These are phyloP conservation scores for Dolichallabes microphthalmus DNA, from an alignment of 2,113 vertebrate species.

Conservation along the genomic window DNA sequence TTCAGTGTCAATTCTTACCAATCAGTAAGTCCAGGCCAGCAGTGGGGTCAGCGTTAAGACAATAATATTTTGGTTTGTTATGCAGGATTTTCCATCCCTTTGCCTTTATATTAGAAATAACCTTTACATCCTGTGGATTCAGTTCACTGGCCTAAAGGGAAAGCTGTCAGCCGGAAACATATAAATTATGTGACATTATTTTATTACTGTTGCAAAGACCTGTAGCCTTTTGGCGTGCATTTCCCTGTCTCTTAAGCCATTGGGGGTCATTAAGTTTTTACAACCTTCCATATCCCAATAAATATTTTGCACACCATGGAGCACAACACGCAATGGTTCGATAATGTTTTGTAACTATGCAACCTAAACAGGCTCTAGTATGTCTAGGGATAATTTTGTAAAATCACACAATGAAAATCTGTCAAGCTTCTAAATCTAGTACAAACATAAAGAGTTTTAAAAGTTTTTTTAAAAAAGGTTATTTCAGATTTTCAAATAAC, in stretches of 20 bases:
- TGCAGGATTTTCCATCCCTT: not conserved
- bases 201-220: not conserved
- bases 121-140: not conserved
- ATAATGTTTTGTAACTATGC: slow-evolving; percentile 10
- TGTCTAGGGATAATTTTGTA: not conserved
- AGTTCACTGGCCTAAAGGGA: not conserved
- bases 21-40: not conserved
- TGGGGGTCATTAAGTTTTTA: slow-evolving; percentile 20
- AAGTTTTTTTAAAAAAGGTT: no score
- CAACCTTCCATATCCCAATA: slow-evolving; percentile 13
- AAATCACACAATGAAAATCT: not conserved
- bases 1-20: slow-evolving; percentile 46
- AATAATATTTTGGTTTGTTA: slow-evolving; percentile 19
- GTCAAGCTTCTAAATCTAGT: not conserved
- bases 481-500: not conserved
- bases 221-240: not conserved
- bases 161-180: slow-evolving; percentile 15
- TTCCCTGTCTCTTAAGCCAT: slow-evolving; percentile 16
- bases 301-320: slow-evolving; percentile 19
- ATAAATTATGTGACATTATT: slow-evolving; percentile 4
- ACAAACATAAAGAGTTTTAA: not conserved
- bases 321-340: not conserved
- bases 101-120: slow-evolving; percentile 3
- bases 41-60: not conserved
- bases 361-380: slow-evolving; percentile 16